These are phyloP conservation scores for Amaurobius ferox DNA, from an alignment of 2,888 invertebrate species.

Conservation along the genomic window DNA sequence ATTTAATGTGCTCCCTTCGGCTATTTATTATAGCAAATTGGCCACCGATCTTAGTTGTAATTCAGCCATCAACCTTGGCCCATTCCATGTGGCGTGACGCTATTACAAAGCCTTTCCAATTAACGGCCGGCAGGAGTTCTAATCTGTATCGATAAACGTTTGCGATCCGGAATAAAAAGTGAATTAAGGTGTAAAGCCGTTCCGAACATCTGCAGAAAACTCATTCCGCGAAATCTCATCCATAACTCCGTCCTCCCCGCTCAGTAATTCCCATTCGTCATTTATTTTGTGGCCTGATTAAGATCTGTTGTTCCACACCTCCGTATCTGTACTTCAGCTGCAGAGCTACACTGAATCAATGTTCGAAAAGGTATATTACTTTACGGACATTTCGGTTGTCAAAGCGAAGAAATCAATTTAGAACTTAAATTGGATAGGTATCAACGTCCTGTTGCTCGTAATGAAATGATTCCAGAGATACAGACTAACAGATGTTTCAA, in stretches of 20 bases:
- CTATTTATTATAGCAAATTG: slow-evolving; percentile 65
- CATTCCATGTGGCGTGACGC: slow-evolving; percentile 29
- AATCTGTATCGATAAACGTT: neutral
- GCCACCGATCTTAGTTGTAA: slow-evolving; percentile 52
- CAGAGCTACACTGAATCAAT: neutral
- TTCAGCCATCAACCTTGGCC: slow-evolving; percentile 44
- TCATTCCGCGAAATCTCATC: neutral
- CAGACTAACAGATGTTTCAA: neutral
- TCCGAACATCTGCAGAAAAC: slow-evolving; percentile 8
- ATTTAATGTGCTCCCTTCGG: slow-evolving; percentile 42
- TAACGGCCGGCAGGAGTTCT: slow-evolving; percentile 18
- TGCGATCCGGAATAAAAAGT: neutral
- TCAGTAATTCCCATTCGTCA: neutral
- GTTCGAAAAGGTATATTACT: neutral
- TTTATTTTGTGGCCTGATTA: neutral
- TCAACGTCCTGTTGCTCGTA: neutral
- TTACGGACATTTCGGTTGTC: neutral
- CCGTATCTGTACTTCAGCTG: neutral
- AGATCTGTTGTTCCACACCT: neutral
- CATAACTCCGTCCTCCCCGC: neutral
- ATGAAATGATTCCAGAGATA: neutral
- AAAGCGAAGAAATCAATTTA: neutral
- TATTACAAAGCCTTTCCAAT: slow-evolving; percentile 55
- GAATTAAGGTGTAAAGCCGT: slow-evolving; percentile 1
- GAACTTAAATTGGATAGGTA: neutral